Percentiles rank a stretch among this genome's conserved stretches.
phyloP scores from a whole-genome alignment of 1,140 invertebrate genomes.

The Drosophila subpulchrella region DNA sequence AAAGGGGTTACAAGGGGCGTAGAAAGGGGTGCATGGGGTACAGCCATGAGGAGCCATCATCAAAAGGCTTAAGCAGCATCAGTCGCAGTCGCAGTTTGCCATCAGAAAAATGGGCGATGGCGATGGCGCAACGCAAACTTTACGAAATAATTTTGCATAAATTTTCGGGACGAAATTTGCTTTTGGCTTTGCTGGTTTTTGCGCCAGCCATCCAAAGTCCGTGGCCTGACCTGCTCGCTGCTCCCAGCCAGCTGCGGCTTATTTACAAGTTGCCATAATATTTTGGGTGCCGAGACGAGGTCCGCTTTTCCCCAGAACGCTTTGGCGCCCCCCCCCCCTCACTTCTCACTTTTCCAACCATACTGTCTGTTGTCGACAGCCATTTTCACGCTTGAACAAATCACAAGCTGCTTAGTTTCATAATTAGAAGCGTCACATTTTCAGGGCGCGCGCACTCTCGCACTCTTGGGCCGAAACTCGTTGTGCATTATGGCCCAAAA shows the following conservation, averaged over 20 bases:
- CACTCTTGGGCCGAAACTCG: constrained; percentile 63
- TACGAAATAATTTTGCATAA: constrained; percentile 83
- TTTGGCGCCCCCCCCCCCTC: neutral
- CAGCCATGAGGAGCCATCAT: constrained; percentile 58
- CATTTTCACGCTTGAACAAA: constrained; percentile 83
- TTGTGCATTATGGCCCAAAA: constrained; percentile 73
- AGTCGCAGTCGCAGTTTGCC: constrained; percentile 54
- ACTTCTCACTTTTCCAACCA: neutral
- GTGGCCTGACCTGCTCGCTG: constrained; percentile 50
- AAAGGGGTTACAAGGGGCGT: constrained; percentile 10
- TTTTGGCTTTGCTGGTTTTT: constrained; percentile 70
- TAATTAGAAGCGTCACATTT: constrained; percentile 83
- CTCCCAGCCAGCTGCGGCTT: constrained; percentile 70
- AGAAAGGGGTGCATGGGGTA: neutral
- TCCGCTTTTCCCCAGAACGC: neutral
- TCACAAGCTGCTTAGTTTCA: constrained; percentile 83
- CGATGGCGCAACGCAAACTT: constrained; percentile 72
- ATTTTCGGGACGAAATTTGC: constrained; percentile 75
- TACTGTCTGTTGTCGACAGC: constrained; percentile 75
- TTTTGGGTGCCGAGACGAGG: constrained; percentile 72
- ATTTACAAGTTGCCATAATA: constrained; percentile 83
- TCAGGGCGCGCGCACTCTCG: constrained; percentile 51
- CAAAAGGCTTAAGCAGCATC: constrained; percentile 80
- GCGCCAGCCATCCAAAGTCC: constrained; percentile 15
- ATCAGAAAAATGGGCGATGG: constrained; percentile 65